phyloP scores from a whole-genome alignment of 2,797 vertebrate species.

The Botia kubotai region DNA sequence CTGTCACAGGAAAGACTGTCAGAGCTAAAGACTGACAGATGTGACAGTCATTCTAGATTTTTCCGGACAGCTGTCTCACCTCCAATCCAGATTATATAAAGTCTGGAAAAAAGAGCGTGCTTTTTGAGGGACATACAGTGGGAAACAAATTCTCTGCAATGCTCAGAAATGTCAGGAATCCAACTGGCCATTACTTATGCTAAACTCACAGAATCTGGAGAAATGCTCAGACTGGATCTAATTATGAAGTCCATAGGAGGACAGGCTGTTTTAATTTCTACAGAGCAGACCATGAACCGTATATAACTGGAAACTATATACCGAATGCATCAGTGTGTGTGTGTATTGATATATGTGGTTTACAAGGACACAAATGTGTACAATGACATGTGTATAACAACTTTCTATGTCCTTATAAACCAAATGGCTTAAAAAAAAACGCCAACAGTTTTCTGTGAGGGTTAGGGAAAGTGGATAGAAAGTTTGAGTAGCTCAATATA shows the following conservation, averaged over 20 bases:
- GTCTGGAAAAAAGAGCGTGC: conserved; percentile 1
- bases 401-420: too few species aligned
- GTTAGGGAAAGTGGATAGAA: too few species aligned
- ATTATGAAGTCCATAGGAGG: conserved; percentile 38
- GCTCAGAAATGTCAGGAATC: conserved; percentile 24
- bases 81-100: conserved; percentile 9
- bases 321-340: background rate
- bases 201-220: conserved; percentile 18
- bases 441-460: too few species aligned
- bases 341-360: background rate
- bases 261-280: conserved; percentile 16
- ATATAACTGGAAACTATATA: background rate
- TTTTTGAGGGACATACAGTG: conserved; percentile 13
- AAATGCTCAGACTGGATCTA: conserved; percentile 34
- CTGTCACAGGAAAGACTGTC: conserved; percentile 1
- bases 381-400: too few species aligned
- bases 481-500: too few species aligned
- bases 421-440: too few species aligned
- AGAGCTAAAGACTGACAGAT: conserved; percentile 36
- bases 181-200: conserved; percentile 40
- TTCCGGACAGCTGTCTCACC: conserved; percentile 21
- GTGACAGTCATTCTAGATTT: conserved; percentile 2
- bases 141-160: conserved; percentile 24
- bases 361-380: too few species aligned
- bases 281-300: background rate